Conservation (phyloP, 2,888 invertebrate species). For the Xanthorhoe designata region DNA sequence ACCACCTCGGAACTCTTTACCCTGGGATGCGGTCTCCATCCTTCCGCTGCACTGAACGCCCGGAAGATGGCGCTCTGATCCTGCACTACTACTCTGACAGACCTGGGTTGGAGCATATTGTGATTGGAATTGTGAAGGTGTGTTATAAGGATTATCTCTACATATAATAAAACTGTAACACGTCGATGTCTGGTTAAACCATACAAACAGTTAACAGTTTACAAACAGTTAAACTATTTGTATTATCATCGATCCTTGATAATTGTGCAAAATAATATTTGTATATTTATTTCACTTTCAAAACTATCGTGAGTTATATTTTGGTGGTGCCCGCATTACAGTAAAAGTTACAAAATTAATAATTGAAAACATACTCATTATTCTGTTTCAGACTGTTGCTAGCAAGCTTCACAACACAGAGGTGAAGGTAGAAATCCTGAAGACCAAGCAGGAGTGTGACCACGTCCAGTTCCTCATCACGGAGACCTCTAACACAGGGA, state of each 20-base stretch:
- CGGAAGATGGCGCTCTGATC: constrained; percentile 94
- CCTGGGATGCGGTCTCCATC: constrained; percentile 98
- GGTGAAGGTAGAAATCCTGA: constrained; percentile 95
- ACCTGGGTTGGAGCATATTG: constrained; percentile 97
- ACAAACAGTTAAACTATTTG: no score
- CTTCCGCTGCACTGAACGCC: constrained; percentile 96
- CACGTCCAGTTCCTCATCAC: constrained; percentile 97
- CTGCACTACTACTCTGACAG: constrained; percentile 98
- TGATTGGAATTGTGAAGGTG: constrained; percentile 98
- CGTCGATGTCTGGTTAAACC: no score
- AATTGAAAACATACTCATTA: no score
- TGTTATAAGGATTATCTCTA: no score
- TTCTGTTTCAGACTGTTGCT: constrained; percentile 91
- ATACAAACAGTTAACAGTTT: no score
- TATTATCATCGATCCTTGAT: no score
- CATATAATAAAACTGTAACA: no score
- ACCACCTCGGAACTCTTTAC: constrained; percentile 96
- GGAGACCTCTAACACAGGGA: constrained; percentile 90
- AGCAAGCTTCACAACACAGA: constrained; percentile 96
- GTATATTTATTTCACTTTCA: no score
- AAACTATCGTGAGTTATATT: no score
- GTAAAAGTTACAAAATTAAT: no score
- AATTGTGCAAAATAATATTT: no score
- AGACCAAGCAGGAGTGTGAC: constrained; percentile 94
- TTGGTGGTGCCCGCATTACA: no score